These are phyloP conservation scores for Salticus scenicus DNA, from an alignment of 2,888 invertebrate genomes.

Conservation along the genomic window DNA sequence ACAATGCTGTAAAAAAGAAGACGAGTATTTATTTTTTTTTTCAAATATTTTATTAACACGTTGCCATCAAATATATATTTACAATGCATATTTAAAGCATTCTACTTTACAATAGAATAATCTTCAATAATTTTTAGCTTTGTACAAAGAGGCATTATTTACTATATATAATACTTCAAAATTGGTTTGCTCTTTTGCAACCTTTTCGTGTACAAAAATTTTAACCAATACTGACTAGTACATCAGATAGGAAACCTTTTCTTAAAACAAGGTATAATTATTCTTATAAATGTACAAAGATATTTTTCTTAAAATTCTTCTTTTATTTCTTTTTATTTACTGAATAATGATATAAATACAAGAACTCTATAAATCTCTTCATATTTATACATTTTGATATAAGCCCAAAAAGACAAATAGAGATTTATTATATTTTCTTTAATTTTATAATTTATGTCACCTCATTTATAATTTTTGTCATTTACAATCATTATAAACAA, in stretches of 20 bases:
- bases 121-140: constrained; percentile 35
- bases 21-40: too few species aligned
- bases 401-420: too few species aligned
- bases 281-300: background rate
- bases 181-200: background rate
- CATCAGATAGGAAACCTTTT: constrained; percentile 16
- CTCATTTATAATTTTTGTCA: too few species aligned
- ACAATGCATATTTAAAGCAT: constrained; percentile 48
- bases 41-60: constrained; percentile 43
- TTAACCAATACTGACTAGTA: constrained; percentile 44
- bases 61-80: constrained; percentile 57
- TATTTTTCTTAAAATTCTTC: too few species aligned
- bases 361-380: too few species aligned
- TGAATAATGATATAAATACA: too few species aligned
- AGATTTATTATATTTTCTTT: too few species aligned
- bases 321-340: too few species aligned
- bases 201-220: background rate
- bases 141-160: constrained; percentile 41
- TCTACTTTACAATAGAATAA: constrained; percentile 53
- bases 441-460: too few species aligned
- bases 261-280: background rate
- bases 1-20: too few species aligned
- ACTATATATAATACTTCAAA: constrained; percentile 42
- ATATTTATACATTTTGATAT: too few species aligned
- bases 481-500: too few species aligned